Conservation (phyloP, 2,113 vertebrate species). For the Typhlomys cinereus region DNA sequence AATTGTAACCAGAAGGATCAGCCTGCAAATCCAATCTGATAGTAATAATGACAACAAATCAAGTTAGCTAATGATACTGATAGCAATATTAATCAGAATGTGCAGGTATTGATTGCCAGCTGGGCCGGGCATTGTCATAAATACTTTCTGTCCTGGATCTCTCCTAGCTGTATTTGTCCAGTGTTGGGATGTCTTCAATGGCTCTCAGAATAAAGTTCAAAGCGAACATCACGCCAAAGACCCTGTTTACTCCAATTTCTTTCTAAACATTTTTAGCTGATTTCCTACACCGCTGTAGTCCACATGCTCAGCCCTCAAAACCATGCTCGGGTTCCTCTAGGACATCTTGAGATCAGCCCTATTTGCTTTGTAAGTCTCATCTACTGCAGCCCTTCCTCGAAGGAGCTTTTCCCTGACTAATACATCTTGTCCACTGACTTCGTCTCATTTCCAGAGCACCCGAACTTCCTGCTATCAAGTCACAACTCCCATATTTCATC, state of each 20-base stretch:
- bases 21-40: not conserved
- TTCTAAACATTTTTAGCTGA: not conserved
- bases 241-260: not conserved
- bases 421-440: not conserved
- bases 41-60: constrained; percentile 3
- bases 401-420: not conserved
- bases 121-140: not conserved
- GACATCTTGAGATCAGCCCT: not conserved
- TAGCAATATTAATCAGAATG: not conserved
- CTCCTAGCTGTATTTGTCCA: not conserved
- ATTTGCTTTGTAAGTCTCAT: not conserved
- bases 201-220: constrained; percentile 4
- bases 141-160: not conserved
- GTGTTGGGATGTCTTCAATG: not conserved
- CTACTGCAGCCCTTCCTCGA: not conserved
- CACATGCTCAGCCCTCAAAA: not conserved
- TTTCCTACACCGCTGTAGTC: not conserved
- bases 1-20: not conserved
- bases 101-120: not conserved
- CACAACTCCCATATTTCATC: not conserved
- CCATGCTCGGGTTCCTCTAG: not conserved
- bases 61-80: constrained; percentile 1
- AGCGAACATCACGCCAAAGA: not conserved
- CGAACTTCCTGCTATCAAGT: not conserved
- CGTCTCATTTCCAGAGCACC: not conserved